phyloP scores from a whole-genome alignment of 92 coral and sea anemone species.

The Isaurus tuberculatus region DNA sequence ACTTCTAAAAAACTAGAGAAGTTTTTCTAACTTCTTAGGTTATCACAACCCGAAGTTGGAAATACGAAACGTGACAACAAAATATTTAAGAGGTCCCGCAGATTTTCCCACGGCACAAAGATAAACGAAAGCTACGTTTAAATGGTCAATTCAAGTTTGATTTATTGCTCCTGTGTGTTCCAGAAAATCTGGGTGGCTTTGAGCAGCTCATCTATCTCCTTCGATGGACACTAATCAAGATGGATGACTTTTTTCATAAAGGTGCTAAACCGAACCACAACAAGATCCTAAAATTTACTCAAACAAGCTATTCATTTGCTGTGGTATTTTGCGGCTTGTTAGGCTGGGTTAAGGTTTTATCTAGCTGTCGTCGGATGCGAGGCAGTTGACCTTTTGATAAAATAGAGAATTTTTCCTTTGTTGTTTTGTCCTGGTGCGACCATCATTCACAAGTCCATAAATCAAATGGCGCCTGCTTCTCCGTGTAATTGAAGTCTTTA shows the following conservation, averaged over 20 bases:
- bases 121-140: neutral
- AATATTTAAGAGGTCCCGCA: neutral
- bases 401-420: constrained; percentile 26
- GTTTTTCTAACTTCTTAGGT: neutral
- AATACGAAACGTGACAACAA: neutral
- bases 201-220: constrained; percentile 38
- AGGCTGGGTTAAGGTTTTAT: constrained; percentile 3
- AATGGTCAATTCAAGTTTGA: constrained; percentile 14
- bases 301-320: neutral
- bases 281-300: neutral
- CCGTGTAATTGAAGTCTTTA: neutral
- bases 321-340: constrained; percentile 33
- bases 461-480: constrained; percentile 45
- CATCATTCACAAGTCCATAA: constrained; percentile 37
- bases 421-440: neutral
- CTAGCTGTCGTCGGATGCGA: constrained; percentile 36
- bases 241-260: constrained; percentile 44
- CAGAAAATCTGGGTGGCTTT: constrained; percentile 32
- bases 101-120: constrained; percentile 51
- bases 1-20: neutral
- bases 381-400: constrained; percentile 39
- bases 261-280: constrained; percentile 34
- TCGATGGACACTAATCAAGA: constrained; percentile 33
- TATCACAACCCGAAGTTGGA: neutral
- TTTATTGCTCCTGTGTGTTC: constrained; percentile 42